Evolutionary conservation across 2,888 invertebrate species (phyloP).

Genomic region (Rotaria macrura): DNA sequence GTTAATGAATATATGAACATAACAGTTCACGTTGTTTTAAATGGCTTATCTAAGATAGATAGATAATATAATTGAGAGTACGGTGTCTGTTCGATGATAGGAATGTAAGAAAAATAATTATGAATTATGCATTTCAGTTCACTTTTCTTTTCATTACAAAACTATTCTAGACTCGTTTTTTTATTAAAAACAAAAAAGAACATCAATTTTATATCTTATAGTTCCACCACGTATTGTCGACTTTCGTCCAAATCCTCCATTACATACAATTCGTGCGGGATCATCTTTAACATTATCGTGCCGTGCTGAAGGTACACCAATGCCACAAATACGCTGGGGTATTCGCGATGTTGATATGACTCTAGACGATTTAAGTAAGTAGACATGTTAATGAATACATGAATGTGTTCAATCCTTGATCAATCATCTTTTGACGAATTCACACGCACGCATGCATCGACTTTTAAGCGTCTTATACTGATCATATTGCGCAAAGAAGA

Average conservation of each 20-base stretch:
- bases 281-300: background rate
- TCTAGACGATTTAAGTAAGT: background rate
- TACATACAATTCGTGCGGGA: background rate
- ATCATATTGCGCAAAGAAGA: conserved; percentile 15
- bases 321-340: background rate
- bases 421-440: conserved; percentile 8
- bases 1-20: too few species aligned
- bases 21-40: too few species aligned
- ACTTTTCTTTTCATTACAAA: too few species aligned
- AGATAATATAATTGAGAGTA: background rate
- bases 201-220: too few species aligned
- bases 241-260: conserved; percentile 10
- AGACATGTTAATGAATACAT: background rate
- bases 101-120: too few species aligned
- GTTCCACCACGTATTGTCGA: conserved; percentile 15
- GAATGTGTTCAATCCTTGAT: conserved; percentile 2
- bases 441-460: background rate
- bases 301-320: conserved; percentile 19
- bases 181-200: too few species aligned
- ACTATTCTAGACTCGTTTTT: too few species aligned
- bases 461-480: background rate
- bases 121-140: too few species aligned
- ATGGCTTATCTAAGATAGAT: too few species aligned
- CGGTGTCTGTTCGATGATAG: too few species aligned
- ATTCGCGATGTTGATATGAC: background rate